phyloP scores from a whole-genome alignment of 2,797 vertebrate species.

The Pipistrellus nathusii region DNA sequence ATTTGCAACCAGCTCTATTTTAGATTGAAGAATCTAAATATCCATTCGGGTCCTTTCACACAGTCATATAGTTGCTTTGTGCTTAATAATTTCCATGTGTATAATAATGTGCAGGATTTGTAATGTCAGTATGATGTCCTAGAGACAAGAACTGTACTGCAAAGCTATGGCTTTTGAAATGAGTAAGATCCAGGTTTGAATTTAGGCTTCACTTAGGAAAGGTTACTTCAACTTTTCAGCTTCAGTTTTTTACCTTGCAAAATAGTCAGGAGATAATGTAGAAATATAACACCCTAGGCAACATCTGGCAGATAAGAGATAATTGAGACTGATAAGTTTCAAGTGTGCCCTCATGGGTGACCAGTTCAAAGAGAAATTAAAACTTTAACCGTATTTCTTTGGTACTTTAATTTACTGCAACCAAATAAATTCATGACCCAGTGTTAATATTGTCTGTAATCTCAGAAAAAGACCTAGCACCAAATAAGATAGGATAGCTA shows the following conservation, averaged over 20 bases:
- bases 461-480: background rate
- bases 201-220: background rate
- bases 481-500: conserved; percentile 20
- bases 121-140: background rate
- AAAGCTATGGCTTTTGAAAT: background rate
- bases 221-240: background rate
- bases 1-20: conserved; percentile 9
- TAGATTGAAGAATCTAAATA: background rate
- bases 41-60: background rate
- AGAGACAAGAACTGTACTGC: background rate
- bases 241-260: background rate
- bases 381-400: background rate
- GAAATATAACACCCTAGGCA: conserved; percentile 4
- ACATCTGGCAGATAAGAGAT: background rate
- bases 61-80: background rate
- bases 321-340: background rate
- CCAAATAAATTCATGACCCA: background rate
- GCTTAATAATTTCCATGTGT: conserved; percentile 21
- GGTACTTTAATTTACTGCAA: background rate
- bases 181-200: background rate
- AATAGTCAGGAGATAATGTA: background rate
- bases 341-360: background rate
- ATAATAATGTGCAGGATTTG: background rate
- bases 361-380: conserved; percentile 31
- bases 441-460: background rate